Conservation (phyloP, 2,113 vertebrate genomes). For the Lethenteron camtschaticum region DNA sequence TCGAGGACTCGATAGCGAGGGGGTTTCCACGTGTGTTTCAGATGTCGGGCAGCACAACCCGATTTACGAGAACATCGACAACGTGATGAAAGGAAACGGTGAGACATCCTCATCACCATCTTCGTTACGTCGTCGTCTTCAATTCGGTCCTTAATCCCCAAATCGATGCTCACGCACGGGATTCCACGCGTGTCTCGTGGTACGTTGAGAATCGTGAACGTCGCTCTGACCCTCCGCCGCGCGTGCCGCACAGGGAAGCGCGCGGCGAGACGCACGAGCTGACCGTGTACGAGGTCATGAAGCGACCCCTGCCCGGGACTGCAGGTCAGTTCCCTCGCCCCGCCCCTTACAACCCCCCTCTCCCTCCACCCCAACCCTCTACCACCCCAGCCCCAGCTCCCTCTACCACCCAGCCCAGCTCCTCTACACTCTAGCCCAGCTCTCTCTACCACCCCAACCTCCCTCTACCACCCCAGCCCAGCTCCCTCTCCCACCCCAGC, state of each 20-base stretch:
- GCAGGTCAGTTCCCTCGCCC: not conserved
- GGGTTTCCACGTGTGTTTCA: not conserved
- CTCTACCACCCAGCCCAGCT: too few species aligned
- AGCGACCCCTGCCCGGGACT: not conserved
- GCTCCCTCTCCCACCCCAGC: too few species aligned
- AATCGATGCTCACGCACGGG: not conserved
- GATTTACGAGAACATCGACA: slow-evolving; percentile 5
- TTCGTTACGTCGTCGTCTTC: not conserved
- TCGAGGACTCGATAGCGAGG: too few species aligned
- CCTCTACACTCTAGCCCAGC: too few species aligned
- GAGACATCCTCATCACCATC: not conserved
- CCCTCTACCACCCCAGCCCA: too few species aligned
- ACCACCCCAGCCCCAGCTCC: too few species aligned
- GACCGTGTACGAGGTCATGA: slow-evolving; percentile 2
- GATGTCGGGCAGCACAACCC: not conserved
- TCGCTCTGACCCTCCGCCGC: too few species aligned
- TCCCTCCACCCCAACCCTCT: too few species aligned
- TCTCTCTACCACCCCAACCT: too few species aligned
- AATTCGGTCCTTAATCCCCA: not conserved
- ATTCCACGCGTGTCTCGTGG: not conserved
- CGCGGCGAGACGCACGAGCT: not conserved
- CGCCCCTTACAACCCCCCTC: too few species aligned
- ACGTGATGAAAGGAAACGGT: slow-evolving; percentile 3
- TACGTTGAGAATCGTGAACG: not conserved
- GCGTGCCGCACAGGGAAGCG: too few species aligned